phyloP scores from a whole-genome alignment of 2,797 vertebrate species.

The Aphelocoma californica region DNA sequence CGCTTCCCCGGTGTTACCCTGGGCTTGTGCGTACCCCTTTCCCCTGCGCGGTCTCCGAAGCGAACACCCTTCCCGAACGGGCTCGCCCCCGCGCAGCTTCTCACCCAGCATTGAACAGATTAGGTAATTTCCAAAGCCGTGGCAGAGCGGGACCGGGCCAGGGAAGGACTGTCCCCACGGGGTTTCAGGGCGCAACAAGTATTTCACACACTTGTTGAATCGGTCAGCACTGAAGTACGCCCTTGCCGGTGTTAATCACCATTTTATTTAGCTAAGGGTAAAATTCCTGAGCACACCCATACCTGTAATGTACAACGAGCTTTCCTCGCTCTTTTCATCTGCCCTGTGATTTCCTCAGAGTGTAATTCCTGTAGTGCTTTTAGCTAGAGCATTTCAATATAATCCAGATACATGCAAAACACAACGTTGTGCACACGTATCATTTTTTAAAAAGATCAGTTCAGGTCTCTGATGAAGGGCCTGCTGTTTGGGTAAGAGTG shows the following conservation, averaged over 20 bases:
- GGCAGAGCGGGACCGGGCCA: rapidly evolving
- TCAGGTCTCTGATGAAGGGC: not conserved
- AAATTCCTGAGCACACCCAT: not conserved
- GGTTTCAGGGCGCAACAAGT: rapidly evolving
- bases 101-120: rapidly evolving
- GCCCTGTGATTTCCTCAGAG: not conserved
- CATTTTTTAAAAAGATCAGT: not conserved
- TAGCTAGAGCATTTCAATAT: not conserved
- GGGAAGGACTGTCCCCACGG: rapidly evolving
- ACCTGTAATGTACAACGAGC: not conserved
- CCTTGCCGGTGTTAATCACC: not conserved
- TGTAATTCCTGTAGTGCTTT: not conserved
- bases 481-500: not conserved
- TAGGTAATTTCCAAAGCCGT: rapidly evolving
- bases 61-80: not conserved
- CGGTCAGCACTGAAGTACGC: rapidly evolving
- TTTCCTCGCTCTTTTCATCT: not conserved
- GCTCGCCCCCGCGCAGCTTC: not conserved
- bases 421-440: rapidly evolving
- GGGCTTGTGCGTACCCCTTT: too few relatives aligned
- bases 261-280: not conserved
- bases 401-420: not conserved
- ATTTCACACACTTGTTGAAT: not conserved
- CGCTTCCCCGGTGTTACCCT: rapidly evolving
- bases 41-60: not conserved